Evolutionary conservation across 2,888 invertebrate genomes (phyloP), one percentile per base, ranked within the genome.

Genomic region (Cepaea hortensis): DNA sequence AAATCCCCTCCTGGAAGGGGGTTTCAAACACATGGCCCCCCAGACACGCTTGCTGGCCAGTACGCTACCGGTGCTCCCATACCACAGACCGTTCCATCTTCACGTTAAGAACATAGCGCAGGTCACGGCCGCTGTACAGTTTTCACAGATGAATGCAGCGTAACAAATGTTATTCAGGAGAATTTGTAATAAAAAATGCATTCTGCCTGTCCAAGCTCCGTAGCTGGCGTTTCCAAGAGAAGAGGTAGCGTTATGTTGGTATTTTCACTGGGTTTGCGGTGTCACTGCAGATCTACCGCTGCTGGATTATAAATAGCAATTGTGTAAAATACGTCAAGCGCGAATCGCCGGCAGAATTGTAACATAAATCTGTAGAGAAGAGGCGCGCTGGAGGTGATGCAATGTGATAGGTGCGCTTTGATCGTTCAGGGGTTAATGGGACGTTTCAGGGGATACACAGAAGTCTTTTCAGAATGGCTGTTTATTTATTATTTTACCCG

Each of bases 261-360:
- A 75, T 48, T 72, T 48, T 75, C 75, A 48, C 5, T 46, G 9
- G 75, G 48, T 75, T 9, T 5, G 15, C 48, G 18, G 75, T 48
- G 46, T 48, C 48, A 75, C 75, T 18, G 11, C 3, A 46, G 48
- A 75, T 48, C 75, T 48, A 46, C 48, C 13, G 75, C 48, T 48
- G 75, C 3, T 48, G 3, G 5, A 13, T 3, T 15, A 46, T 48
- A 75, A 75, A 48, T 15, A 75, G 48, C 13, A 75, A 48, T 75
- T 75, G 75, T 75, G 75, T 75, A 13, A 75, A 75, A 75, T 75
- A 75, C 75, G 48, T 48, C 46, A 15, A 75, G 75, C 75, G 75
- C 75, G 18, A 75, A 75, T 18, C 18, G 75, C 9, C 75, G 75
- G 75, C 48, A 75, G 4, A 75, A 75, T 75, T 48, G 75, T 75